Evolutionary conservation across 1,140 invertebrate genomes (phyloP).

Genomic region (Neodiprion pinetum): DNA sequence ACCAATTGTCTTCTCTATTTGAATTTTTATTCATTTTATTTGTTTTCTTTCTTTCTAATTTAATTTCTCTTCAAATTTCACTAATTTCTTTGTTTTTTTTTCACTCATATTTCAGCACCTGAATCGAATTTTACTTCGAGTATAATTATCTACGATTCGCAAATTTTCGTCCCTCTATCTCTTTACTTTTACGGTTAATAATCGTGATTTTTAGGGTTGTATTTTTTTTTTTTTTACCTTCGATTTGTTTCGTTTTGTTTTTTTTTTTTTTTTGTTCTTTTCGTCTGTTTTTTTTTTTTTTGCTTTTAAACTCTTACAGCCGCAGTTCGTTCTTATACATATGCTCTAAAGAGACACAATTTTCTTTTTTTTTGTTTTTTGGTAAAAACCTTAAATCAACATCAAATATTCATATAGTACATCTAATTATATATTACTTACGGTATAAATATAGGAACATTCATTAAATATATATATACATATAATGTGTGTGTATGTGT

Average conservation of each 20-base stretch:
- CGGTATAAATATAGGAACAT: slow-evolving; percentile 64
- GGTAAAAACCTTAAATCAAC: slow-evolving; percentile 60
- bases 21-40: slow-evolving; percentile 13
- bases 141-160: slow-evolving; percentile 6
- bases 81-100: slow-evolving; percentile 20
- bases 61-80: slow-evolving; percentile 14
- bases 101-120: not conserved
- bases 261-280: too few relatives aligned
- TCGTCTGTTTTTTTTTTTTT: too few relatives aligned
- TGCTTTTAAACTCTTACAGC: too few relatives aligned
- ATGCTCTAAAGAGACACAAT: slow-evolving; percentile 47
- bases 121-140: slow-evolving; percentile 7
- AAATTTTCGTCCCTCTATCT: not conserved
- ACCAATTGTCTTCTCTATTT: slow-evolving; percentile 24
- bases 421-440: slow-evolving; percentile 51
- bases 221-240: too few relatives aligned
- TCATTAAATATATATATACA: slow-evolving; percentile 54
- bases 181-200: not conserved
- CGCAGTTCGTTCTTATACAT: too few relatives aligned
- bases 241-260: too few relatives aligned
- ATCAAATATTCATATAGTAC: slow-evolving; percentile 60
- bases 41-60: slow-evolving; percentile 20
- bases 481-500: slow-evolving; percentile 29
- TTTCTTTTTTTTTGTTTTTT: slow-evolving; percentile 44
- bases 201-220: too few relatives aligned